Evolutionary conservation across 2,113 vertebrate species (phyloP), one percentile per base, ranked within the genome.

Genomic region (Neofelis nebulosa): DNA sequence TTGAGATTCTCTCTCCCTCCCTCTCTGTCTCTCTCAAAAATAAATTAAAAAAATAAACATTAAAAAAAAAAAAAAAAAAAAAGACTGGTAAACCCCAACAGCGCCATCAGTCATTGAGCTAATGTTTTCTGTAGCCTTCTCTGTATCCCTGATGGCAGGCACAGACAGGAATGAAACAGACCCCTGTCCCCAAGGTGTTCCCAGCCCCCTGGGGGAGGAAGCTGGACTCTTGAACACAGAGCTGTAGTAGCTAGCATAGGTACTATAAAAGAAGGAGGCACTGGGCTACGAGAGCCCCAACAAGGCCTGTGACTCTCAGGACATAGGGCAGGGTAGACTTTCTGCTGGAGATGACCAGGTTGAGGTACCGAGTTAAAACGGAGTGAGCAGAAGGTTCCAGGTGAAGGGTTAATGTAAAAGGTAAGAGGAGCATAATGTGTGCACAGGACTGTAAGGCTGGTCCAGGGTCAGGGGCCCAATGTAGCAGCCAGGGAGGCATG

Each of bases 181-280:
- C 4, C 36, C 15, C 41, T 76, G 61, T 6, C 57, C 45, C 38
- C 36, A 52, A 13, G 55, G 48, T 52, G 63, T 29, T 84, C 36
- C 38, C 15, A 9, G 15, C 16, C 81, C 41, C 3, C 5, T 11
- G 52, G 13, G 57, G 55, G 38, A 29, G 4, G 57, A 41, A 19
- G 36, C 80, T 41, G 27, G 66, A n/a, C 66, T 48, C 55, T 10
- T 9, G 31, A 21, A 25, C 29, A n/a, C 74, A 29, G 27, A 21
- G 13, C 31, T 10, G 0, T 8, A 71, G 52, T 10, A 13, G 48
- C 13, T 63, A 41, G 33, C 9, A 29, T 16, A 0, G 0, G 36
- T 48, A 3, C 57, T 31, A 29, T 71, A 21, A 36, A 45, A 36
- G 50, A 14, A 55, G 81, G 50, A 23, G 1, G 2, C 3, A 0